Evolutionary conservation across 2,797 vertebrate genomes (phyloP).

Genomic region (Zenarchopterus dispar): DNA sequence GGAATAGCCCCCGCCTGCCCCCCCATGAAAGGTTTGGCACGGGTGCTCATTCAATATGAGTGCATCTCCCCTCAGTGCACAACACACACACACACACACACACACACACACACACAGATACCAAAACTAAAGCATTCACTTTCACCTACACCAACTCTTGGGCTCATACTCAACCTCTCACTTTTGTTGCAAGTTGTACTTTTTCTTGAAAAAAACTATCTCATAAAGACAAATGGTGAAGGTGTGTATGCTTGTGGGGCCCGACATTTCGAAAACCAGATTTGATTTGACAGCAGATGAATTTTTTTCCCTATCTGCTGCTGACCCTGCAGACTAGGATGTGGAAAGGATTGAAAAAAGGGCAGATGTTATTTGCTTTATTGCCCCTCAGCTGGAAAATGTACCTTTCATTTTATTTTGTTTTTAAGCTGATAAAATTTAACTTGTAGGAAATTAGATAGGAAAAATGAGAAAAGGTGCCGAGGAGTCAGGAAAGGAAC

Average conservation of each 20-base stretch:
- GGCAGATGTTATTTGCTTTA: conserved; percentile 1
- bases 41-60: conserved; percentile 59
- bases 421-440: conserved; percentile 23
- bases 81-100: background rate
- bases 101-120: conserved; percentile 30
- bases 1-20: conserved; percentile 62
- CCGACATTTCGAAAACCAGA: conserved; percentile 40
- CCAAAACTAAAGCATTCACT: conserved; percentile 13
- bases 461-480: conserved; percentile 37
- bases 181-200: conserved; percentile 41
- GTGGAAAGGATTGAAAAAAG: background rate
- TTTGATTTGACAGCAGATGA: conserved; percentile 57
- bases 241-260: conserved; percentile 25
- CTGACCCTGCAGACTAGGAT: conserved; percentile 37
- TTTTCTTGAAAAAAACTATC: conserved; percentile 33
- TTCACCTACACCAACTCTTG: conserved; percentile 29
- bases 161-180: conserved; percentile 27
- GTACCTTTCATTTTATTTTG: background rate
- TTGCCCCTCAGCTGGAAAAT: conserved; percentile 9
- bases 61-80: background rate
- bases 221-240: conserved; percentile 23
- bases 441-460: conserved; percentile 39
- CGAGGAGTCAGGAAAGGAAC: conserved; percentile 2
- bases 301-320: conserved; percentile 6
- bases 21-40: conserved; percentile 45